Conservation (phyloP, 2,113 vertebrate genomes). For the Hippocampus abdominalis region DNA sequence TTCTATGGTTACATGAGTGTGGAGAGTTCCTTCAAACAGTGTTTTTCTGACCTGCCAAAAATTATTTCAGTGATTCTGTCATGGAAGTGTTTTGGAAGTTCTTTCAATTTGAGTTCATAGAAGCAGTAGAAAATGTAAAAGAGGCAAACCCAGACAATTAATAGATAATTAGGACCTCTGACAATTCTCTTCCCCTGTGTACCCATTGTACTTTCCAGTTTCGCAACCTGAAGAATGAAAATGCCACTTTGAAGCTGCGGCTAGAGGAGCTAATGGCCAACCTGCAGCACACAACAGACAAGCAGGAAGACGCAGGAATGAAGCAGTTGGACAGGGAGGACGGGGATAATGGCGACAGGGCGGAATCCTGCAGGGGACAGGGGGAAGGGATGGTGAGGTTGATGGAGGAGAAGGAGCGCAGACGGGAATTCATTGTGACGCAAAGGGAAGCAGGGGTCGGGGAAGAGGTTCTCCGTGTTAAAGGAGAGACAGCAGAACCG, state of each 20-base stretch:
- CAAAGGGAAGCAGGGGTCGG: conserved; percentile 72
- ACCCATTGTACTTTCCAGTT: conserved; percentile 52
- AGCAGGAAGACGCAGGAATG: conserved; percentile 17
- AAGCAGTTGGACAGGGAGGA: conserved; percentile 23
- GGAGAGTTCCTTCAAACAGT: neutral
- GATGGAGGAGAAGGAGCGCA: conserved; percentile 43
- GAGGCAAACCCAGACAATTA: neutral
- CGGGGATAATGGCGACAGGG: conserved; percentile 39
- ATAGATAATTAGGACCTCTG: neutral
- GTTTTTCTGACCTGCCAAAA: conserved; percentile 14
- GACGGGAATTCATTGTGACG: conserved; percentile 41
- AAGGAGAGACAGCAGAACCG: conserved; percentile 37
- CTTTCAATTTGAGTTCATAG: conserved; percentile 2
- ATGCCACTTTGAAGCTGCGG: conserved; percentile 57
- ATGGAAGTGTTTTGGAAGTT: neutral
- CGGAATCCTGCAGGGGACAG: conserved; percentile 52
- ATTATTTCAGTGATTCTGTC: conserved; percentile 11
- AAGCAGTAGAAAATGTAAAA: neutral
- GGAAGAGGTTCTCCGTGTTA: conserved; percentile 57
- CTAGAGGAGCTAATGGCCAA: conserved; percentile 57
- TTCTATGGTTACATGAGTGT: conserved; percentile 4
- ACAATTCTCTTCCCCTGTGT: neutral
- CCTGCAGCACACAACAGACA: conserved; percentile 33
- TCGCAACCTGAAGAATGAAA: conserved; percentile 74
- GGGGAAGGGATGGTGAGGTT: conserved; percentile 63